A percentile compares a stretch with the other conserved stretches of the same genome.
Evolutionary conservation across 2,113 vertebrate species (phyloP).

Genomic region (Coturnix japonica): DNA sequence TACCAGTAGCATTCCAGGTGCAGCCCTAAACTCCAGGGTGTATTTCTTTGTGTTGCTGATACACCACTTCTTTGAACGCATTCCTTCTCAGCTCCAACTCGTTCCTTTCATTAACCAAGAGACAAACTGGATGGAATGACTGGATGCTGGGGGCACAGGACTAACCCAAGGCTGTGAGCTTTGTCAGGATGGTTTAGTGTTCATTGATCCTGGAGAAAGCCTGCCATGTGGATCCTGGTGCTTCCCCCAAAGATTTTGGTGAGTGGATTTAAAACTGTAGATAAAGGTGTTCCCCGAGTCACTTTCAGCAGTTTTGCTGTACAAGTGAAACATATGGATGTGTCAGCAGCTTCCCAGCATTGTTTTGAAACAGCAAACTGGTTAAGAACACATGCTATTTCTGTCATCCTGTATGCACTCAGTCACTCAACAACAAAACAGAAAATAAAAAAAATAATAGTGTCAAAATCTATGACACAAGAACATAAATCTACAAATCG

Average conservation of each 20-base stretch:
- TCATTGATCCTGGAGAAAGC: background rate
- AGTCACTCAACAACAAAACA: background rate
- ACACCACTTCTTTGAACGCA: background rate
- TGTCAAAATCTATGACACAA: background rate
- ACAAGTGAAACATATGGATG: background rate
- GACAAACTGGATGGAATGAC: accelerated
- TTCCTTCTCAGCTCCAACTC: background rate
- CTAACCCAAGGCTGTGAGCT: background rate
- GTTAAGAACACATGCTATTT: conserved; percentile 1
- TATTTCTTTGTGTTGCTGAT: background rate
- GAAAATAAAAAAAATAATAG: background rate
- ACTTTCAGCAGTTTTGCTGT: background rate
- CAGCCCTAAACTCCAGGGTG: background rate
- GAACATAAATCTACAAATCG: background rate
- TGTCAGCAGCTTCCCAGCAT: conserved; percentile 37
- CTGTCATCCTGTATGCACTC: background rate
- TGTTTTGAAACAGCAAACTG: background rate
- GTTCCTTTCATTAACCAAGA: background rate
- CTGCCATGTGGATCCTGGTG: background rate
- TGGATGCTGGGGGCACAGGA: background rate
- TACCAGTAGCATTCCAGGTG: background rate
- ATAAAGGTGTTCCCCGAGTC: background rate
- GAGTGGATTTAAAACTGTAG: background rate
- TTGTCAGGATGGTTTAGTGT: background rate
- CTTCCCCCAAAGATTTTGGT: background rate